phyloP scores from a whole-genome alignment of 2,113 vertebrate genomes.

The Saccopteryx bilineata region DNA sequence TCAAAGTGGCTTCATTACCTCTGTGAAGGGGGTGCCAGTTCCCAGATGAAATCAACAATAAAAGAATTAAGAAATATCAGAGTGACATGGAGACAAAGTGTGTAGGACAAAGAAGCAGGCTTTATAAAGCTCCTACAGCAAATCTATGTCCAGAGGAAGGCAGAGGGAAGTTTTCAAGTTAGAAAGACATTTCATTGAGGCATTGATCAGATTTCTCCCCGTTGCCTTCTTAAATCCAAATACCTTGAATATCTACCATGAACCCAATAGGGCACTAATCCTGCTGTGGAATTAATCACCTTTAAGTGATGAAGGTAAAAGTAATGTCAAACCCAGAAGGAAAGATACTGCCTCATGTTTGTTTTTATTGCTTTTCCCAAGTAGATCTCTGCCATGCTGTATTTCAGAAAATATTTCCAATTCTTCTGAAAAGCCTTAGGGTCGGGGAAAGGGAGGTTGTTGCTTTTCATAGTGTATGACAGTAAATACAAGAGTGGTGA shows the following conservation, averaged over 20 bases:
- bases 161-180: not conserved
- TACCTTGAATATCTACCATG: not conserved
- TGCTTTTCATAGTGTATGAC: not conserved
- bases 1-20: not conserved
- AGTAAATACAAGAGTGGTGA: not conserved
- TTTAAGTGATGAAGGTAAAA: slow-evolving; percentile 27
- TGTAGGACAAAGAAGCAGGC: no score
- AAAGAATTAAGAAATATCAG: no score
- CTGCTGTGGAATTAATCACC: not conserved
- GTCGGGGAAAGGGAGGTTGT: not conserved
- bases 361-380: not conserved
- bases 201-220: not conserved
- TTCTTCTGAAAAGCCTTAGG: not conserved
- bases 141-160: not conserved
- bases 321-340: not conserved
- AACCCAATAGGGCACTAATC: not conserved
- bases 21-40: not conserved
- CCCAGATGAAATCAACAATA: not conserved
- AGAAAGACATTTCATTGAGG: not conserved
- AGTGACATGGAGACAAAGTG: no score
- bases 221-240: not conserved
- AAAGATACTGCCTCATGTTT: not conserved
- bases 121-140: not conserved
- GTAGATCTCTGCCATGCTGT: not conserved
- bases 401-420: slow-evolving; percentile 42